These are phyloP conservation scores for Blastobasis lacticolella DNA, from an alignment of 2,888 invertebrate genomes.

Conservation along the genomic window DNA sequence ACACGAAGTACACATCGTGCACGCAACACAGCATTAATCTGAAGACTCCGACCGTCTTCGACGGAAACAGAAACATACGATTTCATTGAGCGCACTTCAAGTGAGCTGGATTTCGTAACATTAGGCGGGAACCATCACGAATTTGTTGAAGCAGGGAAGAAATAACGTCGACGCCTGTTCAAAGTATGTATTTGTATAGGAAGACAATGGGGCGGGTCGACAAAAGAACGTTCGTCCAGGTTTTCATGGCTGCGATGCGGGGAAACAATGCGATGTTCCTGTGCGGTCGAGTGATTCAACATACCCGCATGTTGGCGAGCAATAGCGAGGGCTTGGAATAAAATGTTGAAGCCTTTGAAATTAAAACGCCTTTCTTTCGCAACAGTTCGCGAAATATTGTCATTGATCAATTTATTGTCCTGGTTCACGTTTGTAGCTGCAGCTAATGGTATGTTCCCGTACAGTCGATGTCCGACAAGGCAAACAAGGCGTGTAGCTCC, in stretches of 20 bases:
- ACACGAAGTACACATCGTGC: conserved; percentile 12
- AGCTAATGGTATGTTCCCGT: too few relatives aligned
- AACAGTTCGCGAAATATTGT: too few relatives aligned
- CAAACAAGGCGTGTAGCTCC: conserved; percentile 44
- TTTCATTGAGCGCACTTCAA: too few relatives aligned
- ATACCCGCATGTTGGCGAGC: conserved; percentile 43
- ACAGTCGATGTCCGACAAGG: conserved; percentile 7
- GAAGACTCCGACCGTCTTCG: too few relatives aligned
- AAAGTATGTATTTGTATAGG: conserved; percentile 47
- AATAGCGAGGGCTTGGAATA: conserved; percentile 10
- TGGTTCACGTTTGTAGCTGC: too few relatives aligned
- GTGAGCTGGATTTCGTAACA: conserved; percentile 2
- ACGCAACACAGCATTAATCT: neutral
- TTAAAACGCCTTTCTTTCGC: too few relatives aligned
- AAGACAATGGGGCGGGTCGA: conserved; percentile 55
- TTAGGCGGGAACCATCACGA: conserved; percentile 31
- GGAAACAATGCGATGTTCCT: conserved; percentile 54
- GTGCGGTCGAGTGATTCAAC: conserved; percentile 59
- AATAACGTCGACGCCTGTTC: conserved; percentile 37
- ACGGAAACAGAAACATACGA: too few relatives aligned
- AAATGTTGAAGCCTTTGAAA: too few relatives aligned
- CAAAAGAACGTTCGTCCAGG: conserved; percentile 53
- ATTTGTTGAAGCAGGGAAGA: conserved; percentile 28
- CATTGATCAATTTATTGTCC: too few relatives aligned
- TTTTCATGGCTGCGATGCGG: conserved; percentile 41